Conservation (phyloP, 2,888 invertebrate genomes). For the Hyposoter didymator region DNA sequence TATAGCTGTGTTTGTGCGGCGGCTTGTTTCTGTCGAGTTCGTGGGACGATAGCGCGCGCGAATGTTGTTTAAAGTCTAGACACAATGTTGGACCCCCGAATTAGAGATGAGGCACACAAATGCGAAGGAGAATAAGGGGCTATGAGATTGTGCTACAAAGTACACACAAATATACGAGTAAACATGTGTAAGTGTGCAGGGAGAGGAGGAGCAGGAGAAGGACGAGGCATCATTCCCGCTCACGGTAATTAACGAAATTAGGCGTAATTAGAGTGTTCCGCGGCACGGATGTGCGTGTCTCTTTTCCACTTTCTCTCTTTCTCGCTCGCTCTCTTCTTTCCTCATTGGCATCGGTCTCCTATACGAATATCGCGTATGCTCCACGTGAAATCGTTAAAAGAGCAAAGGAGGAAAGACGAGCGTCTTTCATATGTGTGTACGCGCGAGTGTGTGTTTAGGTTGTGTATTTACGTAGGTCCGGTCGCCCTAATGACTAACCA, state of each 20-base stretch:
- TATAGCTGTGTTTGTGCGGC: slow-evolving; percentile 35
- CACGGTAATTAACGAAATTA: slow-evolving; percentile 83
- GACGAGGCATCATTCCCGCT: slow-evolving; percentile 62
- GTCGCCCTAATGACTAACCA: slow-evolving; percentile 77
- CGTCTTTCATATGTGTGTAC: not conserved
- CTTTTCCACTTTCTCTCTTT: slow-evolving; percentile 11
- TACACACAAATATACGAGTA: slow-evolving; percentile 13
- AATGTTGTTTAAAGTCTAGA: slow-evolving; percentile 84
- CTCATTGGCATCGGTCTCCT: slow-evolving; percentile 32
- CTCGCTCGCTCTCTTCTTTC: slow-evolving; percentile 8
- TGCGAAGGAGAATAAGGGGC: slow-evolving; percentile 74
- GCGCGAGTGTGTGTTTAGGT: slow-evolving; percentile 33
- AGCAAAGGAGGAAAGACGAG: slow-evolving; percentile 47
- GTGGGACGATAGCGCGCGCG: slow-evolving; percentile 72
- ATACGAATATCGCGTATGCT: slow-evolving; percentile 37
- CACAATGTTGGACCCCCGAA: slow-evolving; percentile 83
- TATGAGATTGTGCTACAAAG: slow-evolving; percentile 62
- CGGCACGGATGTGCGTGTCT: slow-evolving; percentile 61
- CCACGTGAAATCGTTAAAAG: slow-evolving; percentile 39
- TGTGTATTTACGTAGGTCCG: slow-evolving; percentile 73
- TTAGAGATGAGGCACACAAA: slow-evolving; percentile 77
- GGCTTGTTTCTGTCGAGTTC: slow-evolving; percentile 62
- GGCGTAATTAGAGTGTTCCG: slow-evolving; percentile 81
- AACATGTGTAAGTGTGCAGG: not conserved
- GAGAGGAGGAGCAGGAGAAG: slow-evolving; percentile 54